Evolutionary conservation across 2,113 vertebrate genomes (phyloP).

Genomic region (Bufo gargarizans): DNA sequence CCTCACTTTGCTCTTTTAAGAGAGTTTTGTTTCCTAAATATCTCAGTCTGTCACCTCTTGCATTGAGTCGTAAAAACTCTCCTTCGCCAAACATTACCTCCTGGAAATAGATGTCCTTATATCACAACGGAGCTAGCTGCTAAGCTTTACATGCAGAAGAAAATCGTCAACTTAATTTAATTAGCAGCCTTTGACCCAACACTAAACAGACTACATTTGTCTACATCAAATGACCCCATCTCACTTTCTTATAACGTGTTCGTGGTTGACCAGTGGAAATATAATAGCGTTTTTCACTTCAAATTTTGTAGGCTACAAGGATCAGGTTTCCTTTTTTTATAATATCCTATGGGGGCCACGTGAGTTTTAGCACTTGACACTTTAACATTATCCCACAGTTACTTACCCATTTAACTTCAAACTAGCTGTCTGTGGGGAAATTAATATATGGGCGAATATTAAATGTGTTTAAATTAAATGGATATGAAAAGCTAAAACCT

Average conservation of each 20-base stretch:
- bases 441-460: conserved; percentile 68
- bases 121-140: conserved; percentile 8
- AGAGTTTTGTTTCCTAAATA: conserved; percentile 3
- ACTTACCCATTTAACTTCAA: conserved; percentile 67
- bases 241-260: conserved; percentile 65
- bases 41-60: conserved; percentile 25
- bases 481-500: conserved; percentile 66
- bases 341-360: conserved; percentile 58
- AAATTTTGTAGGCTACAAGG: conserved; percentile 65
- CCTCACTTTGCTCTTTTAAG: conserved; percentile 26
- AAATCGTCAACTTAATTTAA: conserved; percentile 44
- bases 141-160: conserved; percentile 17
- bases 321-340: conserved; percentile 64
- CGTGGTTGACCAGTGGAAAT: conserved; percentile 63
- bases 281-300: conserved; percentile 61
- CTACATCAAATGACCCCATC: conserved; percentile 29
- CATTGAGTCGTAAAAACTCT: conserved; percentile 18
- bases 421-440: conserved; percentile 68
- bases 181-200: conserved; percentile 32
- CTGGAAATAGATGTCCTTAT: not conserved
- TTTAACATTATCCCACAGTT: conserved; percentile 67
- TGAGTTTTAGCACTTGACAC: conserved; percentile 66
- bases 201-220: conserved; percentile 48
- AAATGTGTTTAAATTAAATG: conserved; percentile 74
- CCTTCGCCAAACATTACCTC: not conserved